Evolutionary conservation across 2,888 invertebrate species (phyloP).

Genomic region (Aphrophora alni): DNA sequence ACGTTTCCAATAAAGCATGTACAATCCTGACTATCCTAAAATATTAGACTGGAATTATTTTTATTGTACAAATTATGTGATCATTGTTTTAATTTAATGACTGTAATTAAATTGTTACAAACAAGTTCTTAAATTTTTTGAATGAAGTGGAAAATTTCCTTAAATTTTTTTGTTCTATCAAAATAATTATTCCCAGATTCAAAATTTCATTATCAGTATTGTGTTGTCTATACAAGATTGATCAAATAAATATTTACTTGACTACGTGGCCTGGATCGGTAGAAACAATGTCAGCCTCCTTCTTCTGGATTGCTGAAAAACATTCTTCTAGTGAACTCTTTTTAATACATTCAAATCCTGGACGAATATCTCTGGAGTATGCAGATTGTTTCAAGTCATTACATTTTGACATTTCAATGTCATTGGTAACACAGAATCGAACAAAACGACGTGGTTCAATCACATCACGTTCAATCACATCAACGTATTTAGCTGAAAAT

Average conservation of each 20-base stretch:
- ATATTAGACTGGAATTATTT: no score
- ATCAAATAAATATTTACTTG: slow-evolving; percentile 54
- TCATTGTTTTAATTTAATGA: no score
- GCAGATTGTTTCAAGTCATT: slow-evolving; percentile 72
- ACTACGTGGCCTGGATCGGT: slow-evolving; percentile 62
- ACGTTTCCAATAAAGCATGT: no score
- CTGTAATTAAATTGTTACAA: no score
- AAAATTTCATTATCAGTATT: no score
- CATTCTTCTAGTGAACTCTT: slow-evolving; percentile 70
- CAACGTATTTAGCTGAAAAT: slow-evolving; percentile 55
- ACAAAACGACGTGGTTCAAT: slow-evolving; percentile 53
- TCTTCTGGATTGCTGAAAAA: slow-evolving; percentile 69
- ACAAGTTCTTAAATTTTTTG: no score
- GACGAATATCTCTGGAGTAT: slow-evolving; percentile 79
- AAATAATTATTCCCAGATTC: no score
- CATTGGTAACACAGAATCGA: slow-evolving; percentile 71
- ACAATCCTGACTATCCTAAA: no score
- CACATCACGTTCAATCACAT: slow-evolving; percentile 55
- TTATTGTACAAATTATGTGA: no score
- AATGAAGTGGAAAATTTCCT: no score
- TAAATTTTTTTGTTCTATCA: no score
- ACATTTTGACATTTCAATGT: slow-evolving; percentile 77
- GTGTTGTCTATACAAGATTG: no score
- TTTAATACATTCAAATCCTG: slow-evolving; percentile 77
- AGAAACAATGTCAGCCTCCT: slow-evolving; percentile 73